Evolutionary conservation across 2,113 vertebrate genomes (phyloP), one percentile per base, ranked within the genome.

Genomic region (Pelvicachromis taeniatus): DNA sequence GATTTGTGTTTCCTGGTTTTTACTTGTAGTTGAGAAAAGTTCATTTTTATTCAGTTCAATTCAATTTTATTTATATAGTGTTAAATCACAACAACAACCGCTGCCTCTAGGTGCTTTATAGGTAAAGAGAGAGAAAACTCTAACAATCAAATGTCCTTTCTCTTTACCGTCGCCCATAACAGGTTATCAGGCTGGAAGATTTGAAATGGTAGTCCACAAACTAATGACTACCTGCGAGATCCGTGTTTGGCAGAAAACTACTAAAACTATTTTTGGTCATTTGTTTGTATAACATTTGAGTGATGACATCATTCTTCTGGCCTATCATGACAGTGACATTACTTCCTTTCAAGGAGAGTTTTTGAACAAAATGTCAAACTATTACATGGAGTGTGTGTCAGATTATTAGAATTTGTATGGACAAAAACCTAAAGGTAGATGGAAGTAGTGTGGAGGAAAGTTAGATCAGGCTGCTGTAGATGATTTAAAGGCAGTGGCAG

Each of bases 401-500:
- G 4, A 42, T 45, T 4, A 77, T 42, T 38, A 26, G 5, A 79
- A 13, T 35, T 4, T 73, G 19, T 45, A 83, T n/a, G 58, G 13
- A 68, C 7, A 65, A 35, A 40, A 75, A n/a, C 75, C 70, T 79
- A 26, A 59, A 68, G 7, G 26, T 31, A 17, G 70, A 21, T 14
- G 61, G 31, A 81, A 7, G 38, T 14, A 61, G 78, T 29, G 40
- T 26, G 40, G 65, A 73, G 29, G 65, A 56, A 40, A 2, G 40
- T 84, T 19, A 53, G 50, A 81, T 48, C 10, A 35, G 65, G 54
- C 56, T 4, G 19, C 70, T 53, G 26, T 3, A 56, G 68, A 52
- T 84, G 54, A 88, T 82, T 88, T 48, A 58, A 81, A 92, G 65
- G 42, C 73, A 80, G 68, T 11, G 9, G 26, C 29, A 68, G 61